These are phyloP conservation scores for Dicaeum eximium DNA, from an alignment of 2,113 vertebrate genomes.

Conservation along the genomic window DNA sequence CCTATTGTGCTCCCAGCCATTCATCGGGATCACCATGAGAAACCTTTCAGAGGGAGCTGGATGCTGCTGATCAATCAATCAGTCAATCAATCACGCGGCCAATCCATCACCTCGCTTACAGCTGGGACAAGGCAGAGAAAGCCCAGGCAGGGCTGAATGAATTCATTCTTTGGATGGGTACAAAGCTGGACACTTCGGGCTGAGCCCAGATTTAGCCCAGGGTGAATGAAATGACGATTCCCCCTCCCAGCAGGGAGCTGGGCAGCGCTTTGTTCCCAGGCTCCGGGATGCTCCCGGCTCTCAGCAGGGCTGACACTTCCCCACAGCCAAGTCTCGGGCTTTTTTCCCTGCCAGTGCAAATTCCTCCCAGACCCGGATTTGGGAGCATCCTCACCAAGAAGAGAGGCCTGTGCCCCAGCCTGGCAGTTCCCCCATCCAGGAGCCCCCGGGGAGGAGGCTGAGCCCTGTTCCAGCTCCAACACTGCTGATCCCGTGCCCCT, in stretches of 20 bases:
- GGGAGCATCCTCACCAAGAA: neutral
- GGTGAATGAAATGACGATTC: neutral
- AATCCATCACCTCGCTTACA: slow-evolving; percentile 25
- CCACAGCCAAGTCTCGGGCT: accelerated
- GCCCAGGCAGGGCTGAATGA: neutral
- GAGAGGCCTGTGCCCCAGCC: neutral
- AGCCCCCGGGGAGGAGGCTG: neutral
- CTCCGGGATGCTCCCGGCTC: neutral
- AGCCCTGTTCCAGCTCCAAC: neutral
- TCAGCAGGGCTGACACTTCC: neutral
- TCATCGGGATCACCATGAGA: slow-evolving; percentile 4
- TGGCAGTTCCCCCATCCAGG: neutral
- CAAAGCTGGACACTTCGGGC: neutral
- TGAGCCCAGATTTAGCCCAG: neutral
- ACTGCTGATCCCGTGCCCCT: neutral
- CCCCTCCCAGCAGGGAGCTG: neutral
- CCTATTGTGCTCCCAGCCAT: slow-evolving; percentile 9
- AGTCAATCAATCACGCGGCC: slow-evolving; percentile 27
- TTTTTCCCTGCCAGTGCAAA: neutral
- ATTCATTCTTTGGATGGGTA: neutral
- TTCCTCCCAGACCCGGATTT: neutral
- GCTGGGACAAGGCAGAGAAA: slow-evolving; percentile 22
- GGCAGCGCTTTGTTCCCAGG: neutral
- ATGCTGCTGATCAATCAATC: neutral
- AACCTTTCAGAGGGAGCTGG: slow-evolving; percentile 6